Evolutionary conservation across 1,140 invertebrate genomes (phyloP).

Genomic region (Drosophila ficusphila): DNA sequence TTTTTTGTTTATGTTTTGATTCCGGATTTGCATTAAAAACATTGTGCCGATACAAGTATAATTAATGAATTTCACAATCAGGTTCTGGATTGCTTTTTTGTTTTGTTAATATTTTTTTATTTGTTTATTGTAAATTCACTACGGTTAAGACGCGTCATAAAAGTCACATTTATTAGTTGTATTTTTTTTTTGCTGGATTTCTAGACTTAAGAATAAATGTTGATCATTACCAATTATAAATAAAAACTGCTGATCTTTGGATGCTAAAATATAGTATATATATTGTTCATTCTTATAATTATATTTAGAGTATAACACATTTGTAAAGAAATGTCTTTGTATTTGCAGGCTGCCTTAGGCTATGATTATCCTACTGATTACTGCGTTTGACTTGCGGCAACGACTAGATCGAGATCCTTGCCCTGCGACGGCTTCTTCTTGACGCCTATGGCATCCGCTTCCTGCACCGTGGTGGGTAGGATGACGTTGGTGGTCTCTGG

Average conservation of each 20-base stretch:
- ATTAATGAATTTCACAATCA: background rate
- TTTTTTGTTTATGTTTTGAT: background rate
- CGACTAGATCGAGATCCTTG: conserved; percentile 37
- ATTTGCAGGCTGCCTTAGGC: conserved; percentile 31
- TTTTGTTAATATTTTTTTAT: conserved; percentile 1
- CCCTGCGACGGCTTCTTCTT: conserved; percentile 64
- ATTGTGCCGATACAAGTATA: background rate
- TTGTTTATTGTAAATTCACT: background rate
- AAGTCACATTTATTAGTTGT: conserved; percentile 1
- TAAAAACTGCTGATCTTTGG: conserved; percentile 11
- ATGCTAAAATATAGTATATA: conserved; percentile 9
- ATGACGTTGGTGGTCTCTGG: conserved; percentile 89
- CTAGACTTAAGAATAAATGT: conserved; percentile 24
- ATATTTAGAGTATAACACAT: too few relatives aligned
- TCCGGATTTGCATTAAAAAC: background rate
- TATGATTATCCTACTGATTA: conserved; percentile 20
- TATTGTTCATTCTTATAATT: conserved; percentile 18
- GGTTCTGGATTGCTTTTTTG: background rate
- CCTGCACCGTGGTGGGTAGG: conserved; percentile 88
- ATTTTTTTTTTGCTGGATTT: conserved; percentile 5
- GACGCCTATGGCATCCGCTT: conserved; percentile 87
- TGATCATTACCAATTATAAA: conserved; percentile 33
- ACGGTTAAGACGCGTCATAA: background rate
- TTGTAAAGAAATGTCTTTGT: conserved; percentile 58
- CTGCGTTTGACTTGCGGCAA: conserved; percentile 9